phyloP scores from a whole-genome alignment of 1,140 invertebrate genomes.

The Drosophila elegans region DNA sequence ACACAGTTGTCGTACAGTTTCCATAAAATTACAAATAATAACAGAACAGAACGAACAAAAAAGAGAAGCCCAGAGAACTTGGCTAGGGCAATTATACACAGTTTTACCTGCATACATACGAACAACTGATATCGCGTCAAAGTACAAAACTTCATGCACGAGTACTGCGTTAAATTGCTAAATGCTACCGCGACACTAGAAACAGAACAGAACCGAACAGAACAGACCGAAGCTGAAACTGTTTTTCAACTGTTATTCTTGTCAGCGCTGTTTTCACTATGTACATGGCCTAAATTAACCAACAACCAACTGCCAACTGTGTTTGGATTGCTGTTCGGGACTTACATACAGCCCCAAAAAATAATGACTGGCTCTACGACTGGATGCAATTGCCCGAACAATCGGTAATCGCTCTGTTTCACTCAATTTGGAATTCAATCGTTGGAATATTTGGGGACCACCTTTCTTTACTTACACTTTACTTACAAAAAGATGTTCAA shows the following conservation, averaged over 20 bases:
- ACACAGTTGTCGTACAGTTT: constrained; percentile 79
- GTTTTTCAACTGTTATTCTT: constrained; percentile 66
- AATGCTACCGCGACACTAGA: constrained; percentile 73
- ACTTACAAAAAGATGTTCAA: too few species aligned
- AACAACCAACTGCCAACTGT: constrained; percentile 78
- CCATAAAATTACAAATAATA: constrained; percentile 79
- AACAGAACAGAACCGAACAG: constrained; percentile 22
- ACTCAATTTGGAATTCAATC: neutral
- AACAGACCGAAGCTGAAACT: constrained; percentile 31
- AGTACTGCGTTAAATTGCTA: constrained; percentile 81
- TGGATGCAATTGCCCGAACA: constrained; percentile 25
- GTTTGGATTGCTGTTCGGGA: constrained; percentile 54
- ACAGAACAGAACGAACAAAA: constrained; percentile 33
- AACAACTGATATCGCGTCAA: constrained; percentile 76
- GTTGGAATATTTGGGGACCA: too few species aligned
- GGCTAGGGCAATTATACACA: constrained; percentile 59
- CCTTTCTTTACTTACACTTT: too few species aligned
- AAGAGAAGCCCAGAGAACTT: constrained; percentile 38
- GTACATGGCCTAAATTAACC: constrained; percentile 76
- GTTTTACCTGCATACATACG: constrained; percentile 40
- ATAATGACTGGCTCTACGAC: constrained; percentile 5
- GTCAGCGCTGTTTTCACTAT: constrained; percentile 53
- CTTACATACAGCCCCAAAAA: constrained; percentile 12
- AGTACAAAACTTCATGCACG: constrained; percentile 82
- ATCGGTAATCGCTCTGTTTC: neutral